Evolutionary conservation across 1,140 invertebrate species (phyloP), one percentile per base, ranked within the genome.

Genomic region (Hylaeus anthracinus): DNA sequence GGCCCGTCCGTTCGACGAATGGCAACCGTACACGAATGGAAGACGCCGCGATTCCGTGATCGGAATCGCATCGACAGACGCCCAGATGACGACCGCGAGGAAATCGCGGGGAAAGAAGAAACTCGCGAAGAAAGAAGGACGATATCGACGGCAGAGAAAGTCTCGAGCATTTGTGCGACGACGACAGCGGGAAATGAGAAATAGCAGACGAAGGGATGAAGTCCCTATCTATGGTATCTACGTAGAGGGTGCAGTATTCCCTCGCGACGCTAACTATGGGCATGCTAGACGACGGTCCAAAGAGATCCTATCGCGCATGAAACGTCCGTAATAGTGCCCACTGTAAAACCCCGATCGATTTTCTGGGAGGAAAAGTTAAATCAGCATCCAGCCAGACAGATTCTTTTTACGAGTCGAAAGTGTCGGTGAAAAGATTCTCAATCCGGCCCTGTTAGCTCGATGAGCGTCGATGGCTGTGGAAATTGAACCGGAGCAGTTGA

Each of bases 141-240:
- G 81, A 70, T 64, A 80, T 69, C 53, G 71, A 70, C 8, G 64
- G 70, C 26, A n/a, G 53, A 60, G 70, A 51, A 41, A 78, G 61
- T 51, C 58, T 12, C n/a, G 69, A 75, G 84, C 86, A 87, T 90
- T 76, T 76, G 67, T 89, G 83, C 82, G 67, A 70, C 83, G 88
- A 86, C 86, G 88, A 90, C 87, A 85, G 84, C 84, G 83, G 81
- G 69, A 84, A 81, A 81, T 76, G 72, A 84, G 73, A 84, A 84
- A 84, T 81, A 77, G 73, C 53, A 5, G 37, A 45, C 3, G 48
- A 67, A 69, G 37, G 14, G 26, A 56, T 39, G 60, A 56, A 67
- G 53, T 39, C 14, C 6, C 63, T 72, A 72, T 74, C 56, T 79
- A 26, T 58, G 26, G n/a, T 82, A 41, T 65, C 15, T 55, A 15